These are phyloP conservation scores for Daboia siamensis DNA, from an alignment of 2,113 vertebrate genomes.

Conservation along the genomic window DNA sequence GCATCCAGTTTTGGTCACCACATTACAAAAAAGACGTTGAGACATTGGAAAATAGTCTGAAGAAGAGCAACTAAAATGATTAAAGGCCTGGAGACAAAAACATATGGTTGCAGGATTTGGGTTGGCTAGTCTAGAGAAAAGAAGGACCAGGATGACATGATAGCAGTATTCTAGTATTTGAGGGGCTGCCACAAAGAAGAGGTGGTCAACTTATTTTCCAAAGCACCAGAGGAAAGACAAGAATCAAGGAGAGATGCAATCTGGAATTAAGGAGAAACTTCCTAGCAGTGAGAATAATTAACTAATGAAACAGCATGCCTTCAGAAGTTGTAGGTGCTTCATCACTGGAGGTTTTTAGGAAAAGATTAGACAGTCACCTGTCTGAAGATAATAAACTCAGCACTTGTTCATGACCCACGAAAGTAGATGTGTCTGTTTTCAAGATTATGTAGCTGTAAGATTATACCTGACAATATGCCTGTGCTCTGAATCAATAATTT, in stretches of 20 bases:
- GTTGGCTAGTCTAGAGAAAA: background rate
- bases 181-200: background rate
- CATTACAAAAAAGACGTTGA: background rate
- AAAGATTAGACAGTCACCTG: background rate
- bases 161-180: background rate
- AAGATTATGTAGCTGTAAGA: background rate
- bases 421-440: background rate
- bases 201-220: background rate
- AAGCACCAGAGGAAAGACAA: background rate
- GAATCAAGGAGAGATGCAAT: background rate
- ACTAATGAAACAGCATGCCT: background rate
- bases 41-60: background rate
- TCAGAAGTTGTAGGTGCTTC: background rate
- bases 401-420: background rate
- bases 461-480: background rate
- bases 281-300: background rate
- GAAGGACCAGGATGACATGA: background rate
- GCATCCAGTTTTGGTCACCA: background rate
- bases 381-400: background rate
- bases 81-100: background rate
- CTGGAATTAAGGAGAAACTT: background rate
- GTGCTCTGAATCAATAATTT: background rate
- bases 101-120: background rate
- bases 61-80: background rate
- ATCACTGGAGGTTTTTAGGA: background rate